Conservation (phyloP, 1,140 invertebrate genomes). For the Phenacoccus solenopsis region DNA sequence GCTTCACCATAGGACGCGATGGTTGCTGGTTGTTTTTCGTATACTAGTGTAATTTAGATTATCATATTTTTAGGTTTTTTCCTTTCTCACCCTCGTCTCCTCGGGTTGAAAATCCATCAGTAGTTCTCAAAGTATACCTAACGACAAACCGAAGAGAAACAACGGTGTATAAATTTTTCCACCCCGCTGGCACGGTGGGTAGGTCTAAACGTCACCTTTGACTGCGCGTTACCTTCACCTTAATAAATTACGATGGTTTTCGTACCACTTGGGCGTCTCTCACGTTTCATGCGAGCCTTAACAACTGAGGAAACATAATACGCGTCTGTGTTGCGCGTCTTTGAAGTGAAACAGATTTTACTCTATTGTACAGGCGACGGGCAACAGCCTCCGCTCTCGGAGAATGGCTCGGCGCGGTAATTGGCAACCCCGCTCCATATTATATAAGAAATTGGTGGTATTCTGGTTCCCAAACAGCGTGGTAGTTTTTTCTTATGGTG, state of each 20-base stretch:
- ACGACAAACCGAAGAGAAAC: too few species aligned
- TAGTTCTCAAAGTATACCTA: too few species aligned
- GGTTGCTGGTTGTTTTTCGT: too few species aligned
- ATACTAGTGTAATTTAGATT: too few species aligned
- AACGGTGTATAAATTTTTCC: too few species aligned
- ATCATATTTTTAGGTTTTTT: too few species aligned
- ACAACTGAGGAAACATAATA: not conserved
- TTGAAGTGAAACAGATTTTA: slow-evolving; percentile 3
- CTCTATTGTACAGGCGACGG: not conserved
- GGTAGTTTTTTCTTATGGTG: too few species aligned
- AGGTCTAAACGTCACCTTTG: too few species aligned
- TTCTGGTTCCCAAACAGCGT: not conserved
- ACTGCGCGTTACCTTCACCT: not conserved
- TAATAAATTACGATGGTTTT: not conserved
- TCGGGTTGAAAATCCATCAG: too few species aligned
- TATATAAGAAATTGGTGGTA: not conserved
- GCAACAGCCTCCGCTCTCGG: not conserved
- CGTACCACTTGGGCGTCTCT: not conserved
- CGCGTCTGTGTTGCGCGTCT: not conserved
- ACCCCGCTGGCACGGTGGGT: too few species aligned
- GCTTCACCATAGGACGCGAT: too few species aligned
- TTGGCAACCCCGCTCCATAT: not conserved
- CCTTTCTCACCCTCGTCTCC: too few species aligned
- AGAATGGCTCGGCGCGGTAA: not conserved
- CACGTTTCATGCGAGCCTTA: not conserved